phyloP scores from a whole-genome alignment of 2,888 invertebrate genomes.

The Agapostemon virescens region DNA sequence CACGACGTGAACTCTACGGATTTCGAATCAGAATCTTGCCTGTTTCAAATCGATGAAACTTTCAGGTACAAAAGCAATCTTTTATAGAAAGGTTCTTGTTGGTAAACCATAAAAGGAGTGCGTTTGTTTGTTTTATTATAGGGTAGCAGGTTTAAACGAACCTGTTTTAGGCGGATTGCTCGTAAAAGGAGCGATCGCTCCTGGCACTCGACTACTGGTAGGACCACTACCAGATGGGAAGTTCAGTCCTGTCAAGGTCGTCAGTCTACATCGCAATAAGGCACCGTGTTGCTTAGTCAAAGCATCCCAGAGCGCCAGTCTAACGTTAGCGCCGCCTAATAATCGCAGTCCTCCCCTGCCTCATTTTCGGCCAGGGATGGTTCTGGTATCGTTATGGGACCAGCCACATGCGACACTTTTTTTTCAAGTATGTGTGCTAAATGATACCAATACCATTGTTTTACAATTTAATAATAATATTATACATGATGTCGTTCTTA shows the following conservation, averaged over 20 bases:
- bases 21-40: constrained; percentile 78
- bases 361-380: constrained; percentile 91
- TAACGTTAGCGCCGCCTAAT: constrained; percentile 85
- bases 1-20: constrained; percentile 71
- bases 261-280: constrained; percentile 94
- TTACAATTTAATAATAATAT: no score
- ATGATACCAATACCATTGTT: neutral
- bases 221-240: constrained; percentile 90
- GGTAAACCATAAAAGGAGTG: neutral
- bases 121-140: constrained; percentile 70
- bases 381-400: constrained; percentile 84
- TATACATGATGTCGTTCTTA: no score
- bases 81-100: neutral
- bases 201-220: constrained; percentile 89
- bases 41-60: constrained; percentile 96
- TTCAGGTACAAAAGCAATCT: constrained; percentile 80
- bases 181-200: constrained; percentile 91
- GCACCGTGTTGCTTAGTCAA: constrained; percentile 93
- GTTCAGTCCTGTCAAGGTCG: constrained; percentile 89
- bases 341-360: constrained; percentile 80
- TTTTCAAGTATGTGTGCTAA: constrained; percentile 81
- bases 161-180: constrained; percentile 93
- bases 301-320: constrained; percentile 94
- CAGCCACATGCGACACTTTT: constrained; percentile 81
- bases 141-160: constrained; percentile 88